Base-by-base conservation (phyloP, 1,140 invertebrate genomes). In the Drosophila melanica region DNA sequence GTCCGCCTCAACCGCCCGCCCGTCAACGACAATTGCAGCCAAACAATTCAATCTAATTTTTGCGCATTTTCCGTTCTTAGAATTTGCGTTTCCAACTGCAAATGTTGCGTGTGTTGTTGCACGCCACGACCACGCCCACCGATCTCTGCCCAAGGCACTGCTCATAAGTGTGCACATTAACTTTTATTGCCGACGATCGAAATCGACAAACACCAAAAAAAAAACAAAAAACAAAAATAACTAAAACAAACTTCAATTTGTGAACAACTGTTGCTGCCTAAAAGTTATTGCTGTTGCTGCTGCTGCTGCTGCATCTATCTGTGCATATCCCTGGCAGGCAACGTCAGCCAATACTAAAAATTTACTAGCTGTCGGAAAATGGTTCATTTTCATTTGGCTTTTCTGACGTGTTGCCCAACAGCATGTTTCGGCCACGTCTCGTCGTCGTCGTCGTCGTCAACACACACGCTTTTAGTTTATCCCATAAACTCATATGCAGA, bases 11-110 rank as follows among this genome's bases (percentile, higher is more conserved):
- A 30, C 6, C 16, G 6, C 23, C n/a, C 7, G 0, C 14, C 2
- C 27, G 3, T 3, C 33, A 41, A 23, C 42, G 37, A 14, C 44
- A 57, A 67, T 70, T 79, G 68, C 75, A 59, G 42, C 47, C 47
- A 30, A 89, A 87, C 84, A 87, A 89, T 89, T 89, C 84, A 89
- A 89, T 89, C 84, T 77, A 89, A 89, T 89, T 84, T 76, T 77
- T 79, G 67, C 67, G 51, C 62, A 75, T 84, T 84, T 82, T 74
- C 62, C 44, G 79, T 86, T 86, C 79, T 64, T 50, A 75, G 82
- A 86, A 86, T 82, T 87, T 86, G 77, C 81, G 77, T 86, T 81
- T 72, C 20, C 44, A 12, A 55, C 58, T 69, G 81, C 62, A 71
- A 75, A 67, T 75, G 79, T 82, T 82, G 79, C 76, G 65, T 84